phyloP scores from a whole-genome alignment of 2,888 invertebrate genomes.

The Pachycephus smyrnensis region DNA sequence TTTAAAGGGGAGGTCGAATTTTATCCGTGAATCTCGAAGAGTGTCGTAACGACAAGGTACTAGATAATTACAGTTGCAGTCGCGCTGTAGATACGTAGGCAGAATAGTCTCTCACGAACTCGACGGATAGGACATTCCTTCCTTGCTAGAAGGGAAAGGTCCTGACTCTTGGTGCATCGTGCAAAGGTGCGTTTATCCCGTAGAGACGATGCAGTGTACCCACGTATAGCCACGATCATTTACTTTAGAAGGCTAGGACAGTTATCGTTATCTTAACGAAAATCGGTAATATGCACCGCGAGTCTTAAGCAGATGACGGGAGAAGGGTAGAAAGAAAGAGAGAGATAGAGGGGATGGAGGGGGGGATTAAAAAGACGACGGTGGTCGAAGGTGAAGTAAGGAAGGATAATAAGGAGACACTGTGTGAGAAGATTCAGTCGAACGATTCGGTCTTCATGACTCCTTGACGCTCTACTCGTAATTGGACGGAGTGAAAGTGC shows the following conservation, averaged over 20 bases:
- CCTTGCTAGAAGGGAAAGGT: neutral
- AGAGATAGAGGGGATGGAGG: no score
- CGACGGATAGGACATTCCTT: neutral
- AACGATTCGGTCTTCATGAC: constrained; percentile 29
- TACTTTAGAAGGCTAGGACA: constrained; percentile 32
- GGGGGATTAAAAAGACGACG: neutral
- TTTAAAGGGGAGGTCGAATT: neutral
- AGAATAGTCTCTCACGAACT: neutral
- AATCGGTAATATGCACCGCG: constrained; percentile 55
- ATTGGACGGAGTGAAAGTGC: constrained; percentile 58
- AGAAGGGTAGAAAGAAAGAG: neutral
- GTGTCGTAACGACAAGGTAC: neutral
- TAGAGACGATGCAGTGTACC: no score
- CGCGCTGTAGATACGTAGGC: neutral
- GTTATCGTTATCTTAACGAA: constrained; percentile 58
- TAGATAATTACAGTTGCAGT: neutral
- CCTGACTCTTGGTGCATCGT: neutral
- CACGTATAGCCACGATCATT: neutral
- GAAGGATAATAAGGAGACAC: constrained; percentile 27
- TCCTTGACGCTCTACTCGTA: constrained; percentile 45
- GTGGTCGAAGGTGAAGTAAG: neutral
- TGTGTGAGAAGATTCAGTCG: constrained; percentile 39
- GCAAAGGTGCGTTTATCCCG: neutral
- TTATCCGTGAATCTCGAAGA: neutral
- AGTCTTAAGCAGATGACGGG: neutral